phyloP scores from a whole-genome alignment of 2,888 invertebrate genomes.

The Ormyrus nitidulus region DNA sequence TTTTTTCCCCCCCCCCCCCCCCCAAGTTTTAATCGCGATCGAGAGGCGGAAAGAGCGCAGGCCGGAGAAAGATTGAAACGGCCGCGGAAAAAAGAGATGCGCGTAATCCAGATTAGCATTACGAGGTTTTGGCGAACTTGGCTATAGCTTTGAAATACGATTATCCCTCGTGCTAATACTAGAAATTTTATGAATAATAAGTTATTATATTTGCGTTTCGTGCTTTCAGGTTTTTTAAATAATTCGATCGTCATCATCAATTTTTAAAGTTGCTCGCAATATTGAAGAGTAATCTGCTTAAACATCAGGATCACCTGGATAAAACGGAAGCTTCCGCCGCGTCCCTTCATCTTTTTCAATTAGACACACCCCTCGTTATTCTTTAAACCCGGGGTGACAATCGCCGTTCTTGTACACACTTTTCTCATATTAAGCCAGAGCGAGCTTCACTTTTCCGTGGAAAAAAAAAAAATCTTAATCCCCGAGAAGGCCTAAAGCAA shows the following conservation, averaged over 20 bases:
- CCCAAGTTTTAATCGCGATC: constrained; percentile 35
- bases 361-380: background rate
- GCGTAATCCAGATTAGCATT: constrained; percentile 42
- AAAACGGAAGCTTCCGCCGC: background rate
- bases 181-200: too few relatives aligned
- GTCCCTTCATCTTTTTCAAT: constrained; percentile 1
- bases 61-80: constrained; percentile 15
- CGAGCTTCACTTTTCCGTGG: background rate
- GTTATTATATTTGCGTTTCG: too few relatives aligned
- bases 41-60: background rate
- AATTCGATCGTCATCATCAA: too few relatives aligned
- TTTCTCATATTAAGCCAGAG: constrained; percentile 8
- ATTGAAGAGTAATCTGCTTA: too few relatives aligned
- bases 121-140: background rate
- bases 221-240: too few relatives aligned
- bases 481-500: constrained; percentile 18
- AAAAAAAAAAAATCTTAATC: constrained; percentile 43
- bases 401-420: background rate
- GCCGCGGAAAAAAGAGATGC: background rate
- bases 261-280: too few relatives aligned
- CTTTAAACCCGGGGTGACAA: constrained; percentile 17
- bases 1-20: background rate
- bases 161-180: too few relatives aligned
- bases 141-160: background rate
- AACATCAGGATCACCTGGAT: background rate